Base-by-base conservation (phyloP, 2,797 vertebrate species). In the Cirrhinus molitorella region DNA sequence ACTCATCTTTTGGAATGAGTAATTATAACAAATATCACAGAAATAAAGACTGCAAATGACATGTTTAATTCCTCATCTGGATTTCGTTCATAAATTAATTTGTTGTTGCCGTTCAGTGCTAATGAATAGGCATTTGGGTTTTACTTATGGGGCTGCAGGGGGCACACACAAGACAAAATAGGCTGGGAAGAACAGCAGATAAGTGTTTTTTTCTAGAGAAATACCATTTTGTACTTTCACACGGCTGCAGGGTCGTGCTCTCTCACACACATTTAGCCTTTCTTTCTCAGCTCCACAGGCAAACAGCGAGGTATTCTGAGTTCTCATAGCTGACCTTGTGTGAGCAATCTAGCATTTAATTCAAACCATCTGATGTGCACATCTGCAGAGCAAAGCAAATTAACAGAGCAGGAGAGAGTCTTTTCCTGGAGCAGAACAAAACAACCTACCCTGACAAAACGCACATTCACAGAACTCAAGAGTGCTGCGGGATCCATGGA, bases 291-390 rank as follows among this genome's bases (percentile, higher is more conserved):
- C 55, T 63, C 19, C 66, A 81, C 45, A 84, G 88, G 79, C 85
- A 88, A 87, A 89, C 89, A 90, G 87, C 91, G 85, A 81, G 85
- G 90, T 88, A 91, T 86, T 88, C 79, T 73, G 80, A 71, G 83
- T 91, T 91, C 93, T 94, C 92, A 92, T 91, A 90, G 87, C 92
- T 89, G 89, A 89, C 93, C 93, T 92, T 91, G 90, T 93, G 93
- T 87, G 90, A 93, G 90, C 86, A 94, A 94, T 94, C 90, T 92
- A 79, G 55, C n/a, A 28, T 76, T 88, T 95, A 94, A 95, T 94
- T 87, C 80, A 85, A 94, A 95, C 91, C 93, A 95, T 94, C 93
- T 95, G 94, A 95, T 93, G 88, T 91, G 88, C 92, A 92, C 93
- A 94, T 94, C 93, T 93, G 93, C 90, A 89, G 89, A 90, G 91